Conservation (phyloP, 2,797 vertebrate genomes). For the Furcifer pardalis region DNA sequence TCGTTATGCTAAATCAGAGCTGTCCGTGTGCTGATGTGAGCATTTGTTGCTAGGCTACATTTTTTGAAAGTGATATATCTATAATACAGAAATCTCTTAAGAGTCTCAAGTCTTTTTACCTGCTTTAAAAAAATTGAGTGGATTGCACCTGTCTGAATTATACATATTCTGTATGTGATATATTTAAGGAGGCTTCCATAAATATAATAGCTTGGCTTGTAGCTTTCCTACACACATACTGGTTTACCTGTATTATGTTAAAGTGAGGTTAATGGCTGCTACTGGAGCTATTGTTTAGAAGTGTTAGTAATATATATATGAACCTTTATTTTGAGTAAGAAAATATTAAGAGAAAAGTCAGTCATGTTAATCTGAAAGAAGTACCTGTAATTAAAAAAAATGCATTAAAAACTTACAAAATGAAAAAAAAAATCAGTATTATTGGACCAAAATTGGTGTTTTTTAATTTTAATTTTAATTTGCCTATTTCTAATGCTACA, state of each 20-base stretch:
- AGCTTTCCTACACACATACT: constrained; percentile 75
- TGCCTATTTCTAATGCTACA: constrained; percentile 86
- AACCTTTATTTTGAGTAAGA: constrained; percentile 76
- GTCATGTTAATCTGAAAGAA: constrained; percentile 76
- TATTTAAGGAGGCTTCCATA: constrained; percentile 80
- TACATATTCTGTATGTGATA: constrained; percentile 71
- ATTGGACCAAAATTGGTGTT: constrained; percentile 82
- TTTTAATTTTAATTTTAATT: constrained; percentile 75
- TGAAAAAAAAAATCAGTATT: constrained; percentile 68
- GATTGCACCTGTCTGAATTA: constrained; percentile 80
- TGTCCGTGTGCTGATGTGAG: constrained; percentile 76
- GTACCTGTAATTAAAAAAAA: constrained; percentile 68
- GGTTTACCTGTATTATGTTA: constrained; percentile 78
- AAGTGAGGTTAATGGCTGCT: constrained; percentile 74
- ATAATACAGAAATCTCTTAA: constrained; percentile 74
- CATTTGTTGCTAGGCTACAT: constrained; percentile 75
- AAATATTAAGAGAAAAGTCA: constrained; percentile 66
- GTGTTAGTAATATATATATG: constrained; percentile 73
- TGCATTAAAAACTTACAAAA: constrained; percentile 33
- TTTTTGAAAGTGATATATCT: constrained; percentile 78
- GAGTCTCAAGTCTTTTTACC: constrained; percentile 75
- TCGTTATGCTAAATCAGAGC: constrained; percentile 77
- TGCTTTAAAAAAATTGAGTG: constrained; percentile 77
- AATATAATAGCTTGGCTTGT: constrained; percentile 79
- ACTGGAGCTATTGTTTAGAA: constrained; percentile 73